phyloP scores from a whole-genome alignment of 1,140 invertebrate genomes.

The Drosophila mauritiana region DNA sequence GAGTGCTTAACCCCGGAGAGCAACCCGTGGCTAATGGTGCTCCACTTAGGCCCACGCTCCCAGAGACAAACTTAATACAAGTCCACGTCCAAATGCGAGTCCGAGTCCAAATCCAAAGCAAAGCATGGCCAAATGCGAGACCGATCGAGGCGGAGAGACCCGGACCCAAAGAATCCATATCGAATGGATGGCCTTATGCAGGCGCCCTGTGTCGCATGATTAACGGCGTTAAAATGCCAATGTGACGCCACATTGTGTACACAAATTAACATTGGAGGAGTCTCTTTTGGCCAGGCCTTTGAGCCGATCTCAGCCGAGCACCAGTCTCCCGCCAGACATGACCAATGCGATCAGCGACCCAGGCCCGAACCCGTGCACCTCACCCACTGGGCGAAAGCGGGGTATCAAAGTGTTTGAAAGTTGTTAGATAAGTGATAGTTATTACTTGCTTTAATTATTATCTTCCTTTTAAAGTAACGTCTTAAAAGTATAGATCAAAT shows the following conservation, averaged over 20 bases:
- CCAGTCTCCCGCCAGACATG: conserved; percentile 37
- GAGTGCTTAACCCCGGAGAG: conserved; percentile 67
- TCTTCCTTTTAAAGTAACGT: no score
- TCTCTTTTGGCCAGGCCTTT: conserved; percentile 38
- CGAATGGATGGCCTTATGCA: conserved; percentile 71
- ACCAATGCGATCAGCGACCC: conserved; percentile 51
- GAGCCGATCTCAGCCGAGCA: conserved; percentile 5
- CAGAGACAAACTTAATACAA: conserved; percentile 28
- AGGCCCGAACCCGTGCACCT: conserved; percentile 12
- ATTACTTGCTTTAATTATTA: no score
- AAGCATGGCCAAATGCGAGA: conserved; percentile 25
- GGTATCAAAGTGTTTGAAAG: neutral
- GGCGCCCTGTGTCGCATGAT: conserved; percentile 83
- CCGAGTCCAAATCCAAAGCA: conserved; percentile 41
- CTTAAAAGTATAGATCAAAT: no score
- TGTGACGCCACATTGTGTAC: conserved; percentile 84
- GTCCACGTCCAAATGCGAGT: conserved; percentile 15
- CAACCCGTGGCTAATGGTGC: conserved; percentile 65
- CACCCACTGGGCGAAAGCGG: conserved; percentile 16
- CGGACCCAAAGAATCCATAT: conserved; percentile 48
- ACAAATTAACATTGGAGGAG: conserved; percentile 81
- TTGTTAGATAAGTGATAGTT: neutral
- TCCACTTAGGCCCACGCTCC: conserved; percentile 71
- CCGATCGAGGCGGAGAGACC: conserved; percentile 4
- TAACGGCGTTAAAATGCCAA: conserved; percentile 84